Evolutionary conservation across 2,888 invertebrate genomes (phyloP), one percentile per base, ranked within the genome.

Genomic region (Galerucella pusilla): DNA sequence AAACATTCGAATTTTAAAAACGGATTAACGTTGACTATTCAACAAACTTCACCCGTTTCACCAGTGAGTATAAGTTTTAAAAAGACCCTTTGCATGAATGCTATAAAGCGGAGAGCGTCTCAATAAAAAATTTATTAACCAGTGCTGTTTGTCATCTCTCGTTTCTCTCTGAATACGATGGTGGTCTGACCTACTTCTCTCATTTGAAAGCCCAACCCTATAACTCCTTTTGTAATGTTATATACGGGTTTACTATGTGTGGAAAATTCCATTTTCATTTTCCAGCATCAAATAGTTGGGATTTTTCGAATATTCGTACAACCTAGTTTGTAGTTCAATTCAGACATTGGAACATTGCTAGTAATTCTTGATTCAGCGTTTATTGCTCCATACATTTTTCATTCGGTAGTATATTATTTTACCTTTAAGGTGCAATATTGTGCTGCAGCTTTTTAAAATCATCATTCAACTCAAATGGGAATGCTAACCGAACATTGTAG

Each of bases 91-190:
- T 16, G 35, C 71, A 59, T 45, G 71, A 46, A 71, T 54, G 57
- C 64, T 28, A 45, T 64, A 71, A 65, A 52, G 57, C 59, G 64
- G 57, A 65, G 42, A 68, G 42, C 71, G 57, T 28, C 60, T 65
- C 64, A 65, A 71, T 71, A 71, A 71, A 71, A 71, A 71, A 71
- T 71, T 71, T 71, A 71, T 71, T 71, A 65, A 71, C 65, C 59
- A 59, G 42, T 59, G 59, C 71, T 71, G 71, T 71, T 71, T 71
- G 71, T 71, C 71, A 71, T 71, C 65, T 65, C 64, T 46, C 71
- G 52, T 71, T 71, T 71, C 57, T 65, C 64, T 45, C 57, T 65
- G 71, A 71, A 65, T 65, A 45, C 71, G 71, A 35, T 52, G 54
- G 54, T 71, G 71, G 57, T 42, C 65, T 71, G 71, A 71, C 71